These are phyloP conservation scores for Oplegnathus fasciatus DNA, from an alignment of 2,113 vertebrate species.

Conservation along the genomic window DNA sequence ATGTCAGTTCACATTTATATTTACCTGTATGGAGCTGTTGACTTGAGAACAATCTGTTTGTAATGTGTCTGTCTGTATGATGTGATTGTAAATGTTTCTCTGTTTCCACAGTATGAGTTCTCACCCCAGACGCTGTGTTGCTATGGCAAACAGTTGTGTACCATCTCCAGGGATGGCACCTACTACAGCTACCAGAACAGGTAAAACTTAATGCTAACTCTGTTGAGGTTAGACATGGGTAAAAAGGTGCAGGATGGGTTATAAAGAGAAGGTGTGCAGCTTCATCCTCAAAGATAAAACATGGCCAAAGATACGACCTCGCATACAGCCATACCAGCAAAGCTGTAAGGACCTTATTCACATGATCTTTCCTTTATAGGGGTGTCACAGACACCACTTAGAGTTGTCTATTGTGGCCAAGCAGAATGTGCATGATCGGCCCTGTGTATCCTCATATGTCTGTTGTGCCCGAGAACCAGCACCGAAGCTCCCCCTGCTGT, in stretches of 20 bases:
- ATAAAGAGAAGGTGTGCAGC: background rate
- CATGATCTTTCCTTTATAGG: background rate
- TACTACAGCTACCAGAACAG: conserved; percentile 99
- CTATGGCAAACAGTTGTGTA: conserved; percentile 98
- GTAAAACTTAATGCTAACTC: conserved; percentile 75
- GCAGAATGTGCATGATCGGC: conserved; percentile 9
- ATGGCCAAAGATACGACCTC: background rate
- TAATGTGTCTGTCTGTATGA: too few species aligned
- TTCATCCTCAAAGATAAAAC: conserved; percentile 13
- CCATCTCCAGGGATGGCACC: conserved; percentile 96
- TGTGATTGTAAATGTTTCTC: conserved; percentile 33
- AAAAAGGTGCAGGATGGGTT: background rate
- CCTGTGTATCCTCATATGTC: background rate
- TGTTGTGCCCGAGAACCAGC: conserved; percentile 26
- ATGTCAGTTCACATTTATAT: background rate
- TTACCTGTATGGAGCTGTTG: background rate
- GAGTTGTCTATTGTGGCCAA: conserved; percentile 26
- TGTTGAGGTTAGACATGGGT: background rate
- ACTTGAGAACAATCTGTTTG: background rate
- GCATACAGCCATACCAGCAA: background rate
- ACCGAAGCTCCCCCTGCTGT: conserved; percentile 79
- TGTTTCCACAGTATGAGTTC: conserved; percentile 94
- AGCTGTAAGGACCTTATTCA: background rate
- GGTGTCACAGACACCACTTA: conserved; percentile 2
- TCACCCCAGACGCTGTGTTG: conserved; percentile 99